These are phyloP conservation scores for Petrophora chlorosata DNA, from an alignment of 2,888 invertebrate genomes.

Conservation along the genomic window DNA sequence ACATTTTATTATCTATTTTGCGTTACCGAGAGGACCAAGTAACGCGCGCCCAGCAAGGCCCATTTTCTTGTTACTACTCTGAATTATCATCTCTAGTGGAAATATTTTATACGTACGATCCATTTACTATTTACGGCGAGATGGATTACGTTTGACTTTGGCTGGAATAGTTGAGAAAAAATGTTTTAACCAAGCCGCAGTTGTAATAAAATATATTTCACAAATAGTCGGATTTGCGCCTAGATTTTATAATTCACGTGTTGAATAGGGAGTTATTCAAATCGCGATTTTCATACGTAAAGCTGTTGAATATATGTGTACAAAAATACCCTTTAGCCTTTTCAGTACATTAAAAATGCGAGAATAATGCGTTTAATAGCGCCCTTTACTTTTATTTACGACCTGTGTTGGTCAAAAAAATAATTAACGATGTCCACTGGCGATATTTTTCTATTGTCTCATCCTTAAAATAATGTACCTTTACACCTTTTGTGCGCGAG, in stretches of 20 bases:
- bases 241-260: conserved; percentile 36
- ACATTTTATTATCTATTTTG: conserved; percentile 83
- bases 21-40: conserved; percentile 56
- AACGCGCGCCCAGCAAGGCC: conserved; percentile 52
- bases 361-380: conserved; percentile 82
- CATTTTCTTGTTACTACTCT: conserved; percentile 38
- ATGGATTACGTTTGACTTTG: conserved; percentile 18
- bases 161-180: conserved; percentile 4
- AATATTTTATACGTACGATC: conserved; percentile 21
- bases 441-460: conserved; percentile 69
- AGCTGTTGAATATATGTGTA: conserved; percentile 75
- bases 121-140: conserved; percentile 16
- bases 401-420: conserved; percentile 70
- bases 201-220: conserved; percentile 2
- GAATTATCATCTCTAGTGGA: conserved; percentile 31
- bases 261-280: conserved; percentile 70
- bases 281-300: conserved; percentile 66
- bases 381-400: conserved; percentile 81
- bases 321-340: conserved; percentile 68
- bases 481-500: conserved; percentile 43
- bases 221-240: conserved; percentile 9
- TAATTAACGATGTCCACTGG: conserved; percentile 72
- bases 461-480: conserved; percentile 56
- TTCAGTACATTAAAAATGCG: conserved; percentile 82
- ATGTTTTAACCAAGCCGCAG: conserved; percentile 6